Evolutionary conservation across 1,140 invertebrate species (phyloP).

Genomic region (Bombus sibiricus): DNA sequence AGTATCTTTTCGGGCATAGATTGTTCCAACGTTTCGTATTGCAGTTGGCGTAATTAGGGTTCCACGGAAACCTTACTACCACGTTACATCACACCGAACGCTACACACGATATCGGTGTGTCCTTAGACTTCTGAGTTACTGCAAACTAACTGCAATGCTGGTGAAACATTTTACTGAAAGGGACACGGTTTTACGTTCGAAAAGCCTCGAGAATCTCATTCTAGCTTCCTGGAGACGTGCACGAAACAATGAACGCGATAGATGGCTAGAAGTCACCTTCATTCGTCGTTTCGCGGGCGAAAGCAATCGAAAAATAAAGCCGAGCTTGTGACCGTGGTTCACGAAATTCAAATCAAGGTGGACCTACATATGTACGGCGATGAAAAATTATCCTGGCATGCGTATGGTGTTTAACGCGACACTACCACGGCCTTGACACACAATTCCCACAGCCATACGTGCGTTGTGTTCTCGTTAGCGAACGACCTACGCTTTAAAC

Average conservation of each 20-base stretch:
- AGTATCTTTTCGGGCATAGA: not conserved
- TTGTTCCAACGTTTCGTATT: not conserved
- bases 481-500: not conserved
- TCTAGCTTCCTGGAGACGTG: not conserved
- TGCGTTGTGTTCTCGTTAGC: constrained; percentile 14
- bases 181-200: not conserved
- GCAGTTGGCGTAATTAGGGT: constrained; percentile 2
- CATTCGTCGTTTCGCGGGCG: not conserved
- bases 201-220: not conserved
- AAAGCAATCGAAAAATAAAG: not conserved
- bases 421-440: constrained; percentile 34
- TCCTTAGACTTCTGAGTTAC: not conserved
- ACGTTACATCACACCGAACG: not conserved
- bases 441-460: not conserved
- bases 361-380: not conserved
- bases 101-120: not conserved
- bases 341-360: not conserved
- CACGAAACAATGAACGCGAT: not conserved
- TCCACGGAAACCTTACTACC: not conserved
- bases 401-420: not conserved
- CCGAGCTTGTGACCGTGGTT: not conserved
- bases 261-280: not conserved
- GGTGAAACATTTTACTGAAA: not conserved
- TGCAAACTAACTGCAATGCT: constrained; percentile 13
- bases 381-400: not conserved